Evolutionary conservation across 2,888 invertebrate genomes (phyloP).

Genomic region (Theodoxus fluviatilis): DNA sequence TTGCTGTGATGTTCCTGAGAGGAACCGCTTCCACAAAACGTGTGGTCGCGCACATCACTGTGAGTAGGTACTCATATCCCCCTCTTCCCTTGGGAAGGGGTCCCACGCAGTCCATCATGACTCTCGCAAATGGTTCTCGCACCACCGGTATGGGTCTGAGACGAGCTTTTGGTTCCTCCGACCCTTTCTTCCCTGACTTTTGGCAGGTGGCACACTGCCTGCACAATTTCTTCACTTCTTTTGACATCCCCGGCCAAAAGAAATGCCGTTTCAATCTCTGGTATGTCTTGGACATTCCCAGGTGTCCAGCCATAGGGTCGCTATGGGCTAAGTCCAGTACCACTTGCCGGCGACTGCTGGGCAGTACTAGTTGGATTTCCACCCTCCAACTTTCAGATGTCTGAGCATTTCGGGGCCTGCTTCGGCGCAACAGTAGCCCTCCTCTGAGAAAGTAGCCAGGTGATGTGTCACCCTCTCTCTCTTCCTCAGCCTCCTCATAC

Average conservation of each 20-base stretch:
- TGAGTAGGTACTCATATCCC: conserved; percentile 34
- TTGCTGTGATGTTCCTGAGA: conserved; percentile 35
- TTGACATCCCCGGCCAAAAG: conserved; percentile 29
- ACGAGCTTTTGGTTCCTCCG: conserved; percentile 30
- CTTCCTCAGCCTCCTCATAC: too few relatives aligned
- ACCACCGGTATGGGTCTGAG: conserved; percentile 28
- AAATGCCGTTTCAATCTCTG: conserved; percentile 27
- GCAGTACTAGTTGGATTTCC: too few relatives aligned
- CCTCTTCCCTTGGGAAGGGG: conserved; percentile 31
- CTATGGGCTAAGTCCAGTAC: too few relatives aligned
- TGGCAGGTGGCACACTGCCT: conserved; percentile 31
- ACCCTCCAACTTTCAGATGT: too few relatives aligned
- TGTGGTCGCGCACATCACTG: conserved; percentile 33
- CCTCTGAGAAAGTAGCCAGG: too few relatives aligned
- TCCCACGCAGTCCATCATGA: conserved; percentile 34
- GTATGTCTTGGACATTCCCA: conserved; percentile 31
- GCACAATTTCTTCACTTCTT: conserved; percentile 28
- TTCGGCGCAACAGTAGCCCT: too few relatives aligned
- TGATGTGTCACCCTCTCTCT: too few relatives aligned
- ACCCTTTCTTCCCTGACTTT: conserved; percentile 29
- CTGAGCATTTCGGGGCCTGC: too few relatives aligned
- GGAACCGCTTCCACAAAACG: conserved; percentile 40
- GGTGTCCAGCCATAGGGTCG: conserved; percentile 31
- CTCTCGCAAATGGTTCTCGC: conserved; percentile 30
- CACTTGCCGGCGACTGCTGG: too few relatives aligned